A percentile compares a stretch with the other conserved stretches of the same genome.
Evolutionary conservation across 2,888 invertebrate genomes (phyloP).

Genomic region (Diaperis boleti): DNA sequence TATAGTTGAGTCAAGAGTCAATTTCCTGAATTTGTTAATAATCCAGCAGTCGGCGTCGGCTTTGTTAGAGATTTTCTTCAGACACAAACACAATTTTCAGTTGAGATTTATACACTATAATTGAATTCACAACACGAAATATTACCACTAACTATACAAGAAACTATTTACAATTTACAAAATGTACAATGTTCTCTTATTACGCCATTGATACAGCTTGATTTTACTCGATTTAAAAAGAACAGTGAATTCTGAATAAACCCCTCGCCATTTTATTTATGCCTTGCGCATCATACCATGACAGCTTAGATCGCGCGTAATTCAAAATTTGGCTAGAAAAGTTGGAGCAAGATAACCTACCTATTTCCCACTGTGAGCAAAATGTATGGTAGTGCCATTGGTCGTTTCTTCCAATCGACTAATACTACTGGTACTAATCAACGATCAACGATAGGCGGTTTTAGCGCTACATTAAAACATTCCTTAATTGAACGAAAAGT

Average conservation of each 20-base stretch:
- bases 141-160: slow-evolving; percentile 81
- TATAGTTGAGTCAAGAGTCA: slow-evolving; percentile 63
- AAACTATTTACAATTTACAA: slow-evolving; percentile 81
- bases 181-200: slow-evolving; percentile 73
- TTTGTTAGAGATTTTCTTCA: slow-evolving; percentile 70
- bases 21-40: slow-evolving; percentile 67
- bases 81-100: slow-evolving; percentile 72
- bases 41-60: slow-evolving; percentile 72
- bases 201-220: slow-evolving; percentile 77
- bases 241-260: slow-evolving; percentile 63
- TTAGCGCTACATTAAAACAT: too few species aligned
- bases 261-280: slow-evolving; percentile 65
- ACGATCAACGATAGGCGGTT: too few species aligned
- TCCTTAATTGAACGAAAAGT: too few species aligned
- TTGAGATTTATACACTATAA: slow-evolving; percentile 70
- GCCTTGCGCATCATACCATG: slow-evolving; percentile 56
- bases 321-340: slow-evolving; percentile 23
- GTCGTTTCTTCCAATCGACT: too few species aligned
- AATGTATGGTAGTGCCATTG: too few species aligned
- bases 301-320: slow-evolving; percentile 36
- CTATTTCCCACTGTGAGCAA: too few species aligned
- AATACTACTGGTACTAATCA: too few species aligned
- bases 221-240: slow-evolving; percentile 71
- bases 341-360: too few species aligned
- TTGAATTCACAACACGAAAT: slow-evolving; percentile 69